A percentile compares a stretch with the other conserved stretches of the same genome.
These are phyloP conservation scores for Triplophysa yarkandensis DNA, from an alignment of 2,797 vertebrate genomes.

Conservation along the genomic window DNA sequence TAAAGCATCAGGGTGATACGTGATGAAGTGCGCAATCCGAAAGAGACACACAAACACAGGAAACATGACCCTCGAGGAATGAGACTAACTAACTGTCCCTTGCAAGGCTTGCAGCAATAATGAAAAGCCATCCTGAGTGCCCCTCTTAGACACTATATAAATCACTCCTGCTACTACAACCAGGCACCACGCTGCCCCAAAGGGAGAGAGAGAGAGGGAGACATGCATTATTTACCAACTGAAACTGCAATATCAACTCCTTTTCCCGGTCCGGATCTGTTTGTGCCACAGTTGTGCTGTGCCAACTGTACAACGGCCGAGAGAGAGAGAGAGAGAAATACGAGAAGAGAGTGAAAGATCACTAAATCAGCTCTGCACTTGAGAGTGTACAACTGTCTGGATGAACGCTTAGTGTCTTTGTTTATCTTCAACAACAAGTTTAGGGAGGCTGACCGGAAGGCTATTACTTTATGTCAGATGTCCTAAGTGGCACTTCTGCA, in stretches of 20 bases:
- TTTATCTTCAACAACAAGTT: constrained; percentile 25
- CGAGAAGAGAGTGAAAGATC: background rate
- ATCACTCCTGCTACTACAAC: constrained; percentile 53
- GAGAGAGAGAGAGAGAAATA: background rate
- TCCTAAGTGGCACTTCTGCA: background rate
- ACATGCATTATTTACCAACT: constrained; percentile 62
- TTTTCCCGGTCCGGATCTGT: constrained; percentile 34
- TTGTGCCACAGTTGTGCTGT: constrained; percentile 39
- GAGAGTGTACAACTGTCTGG: constrained; percentile 11
- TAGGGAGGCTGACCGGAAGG: background rate
- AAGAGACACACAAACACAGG: constrained; percentile 16
- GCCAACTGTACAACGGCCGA: constrained; percentile 13
- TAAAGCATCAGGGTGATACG: constrained; percentile 29
- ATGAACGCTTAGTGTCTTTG: constrained; percentile 6
- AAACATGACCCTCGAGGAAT: constrained; percentile 43
- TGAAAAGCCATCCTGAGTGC: constrained; percentile 51
- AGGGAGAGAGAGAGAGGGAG: constrained; percentile 31
- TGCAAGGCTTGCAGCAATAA: constrained; percentile 39
- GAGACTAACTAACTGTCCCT: constrained; percentile 45
- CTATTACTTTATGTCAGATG: constrained; percentile 19
- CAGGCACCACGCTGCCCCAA: constrained; percentile 37
- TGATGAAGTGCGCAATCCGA: constrained; percentile 26
- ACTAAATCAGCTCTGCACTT: constrained; percentile 4
- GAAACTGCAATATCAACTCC: constrained; percentile 54
- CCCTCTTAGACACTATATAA: constrained; percentile 56